Base-by-base conservation (phyloP, 2,888 invertebrate genomes). In the Dolichomitus sp. region DNA sequence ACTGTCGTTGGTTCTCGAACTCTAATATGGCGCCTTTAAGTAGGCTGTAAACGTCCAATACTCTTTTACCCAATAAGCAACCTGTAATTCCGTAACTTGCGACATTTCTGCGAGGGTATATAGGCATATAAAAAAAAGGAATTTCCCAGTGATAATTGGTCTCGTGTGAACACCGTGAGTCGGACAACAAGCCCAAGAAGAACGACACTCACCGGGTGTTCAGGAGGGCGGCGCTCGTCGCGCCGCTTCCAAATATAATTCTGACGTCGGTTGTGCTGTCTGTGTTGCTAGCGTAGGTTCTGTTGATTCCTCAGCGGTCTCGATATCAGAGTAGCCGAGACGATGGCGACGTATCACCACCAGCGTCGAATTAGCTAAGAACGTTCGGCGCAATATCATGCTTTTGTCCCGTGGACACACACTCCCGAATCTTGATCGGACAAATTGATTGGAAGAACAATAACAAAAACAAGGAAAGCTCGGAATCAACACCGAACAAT, bases 171-270 rank as follows among this genome's bases (percentile, higher is more conserved):
- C 30, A 57, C 17, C 37, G 45, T 7, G 69, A 9, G 23, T 37
- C 23, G 23, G 11, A 61, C 33, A 45, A 52, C 27, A 7, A 52
- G 19, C 27, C 52, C 40, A 23, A 37, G 40, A 75, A 54, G 48
- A 69, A 9, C 37, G 37, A 59, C 27, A 85, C 91, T 91, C 88
- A 91, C 90, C 90, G 87, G 81, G 84, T 83, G 87, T 89, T 90
- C 88, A 91, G 84, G 86, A 87, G 61, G 83, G 85, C 59, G 81
- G 85, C 78, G 75, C 81, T 68, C 66, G 84, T 77, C 84, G 85
- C 61, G 80, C 78, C 73, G 75, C 86, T 85, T 88, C 88, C 86
- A 87, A 88, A 86, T 87, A 87, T 87, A 88, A 89, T 90, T 85
- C 83, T 83, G 86, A 86, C 84, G 85, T 77, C 63, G 73, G 72